Percentiles rank a stretch among this genome's conserved stretches.
Evolutionary conservation across 2,888 invertebrate genomes (phyloP).

Genomic region (Cephus runcator): DNA sequence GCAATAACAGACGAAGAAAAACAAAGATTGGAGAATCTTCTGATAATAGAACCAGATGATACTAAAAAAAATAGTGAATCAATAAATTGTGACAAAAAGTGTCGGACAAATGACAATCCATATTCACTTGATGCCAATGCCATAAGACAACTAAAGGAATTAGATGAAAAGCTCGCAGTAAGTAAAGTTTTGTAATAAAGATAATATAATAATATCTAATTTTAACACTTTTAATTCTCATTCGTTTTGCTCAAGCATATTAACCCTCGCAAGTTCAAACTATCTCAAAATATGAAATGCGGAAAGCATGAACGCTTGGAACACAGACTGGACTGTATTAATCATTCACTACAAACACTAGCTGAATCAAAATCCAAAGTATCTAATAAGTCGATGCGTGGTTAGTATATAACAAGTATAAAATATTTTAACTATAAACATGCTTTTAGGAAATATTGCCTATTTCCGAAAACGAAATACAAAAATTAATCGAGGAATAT

Average conservation of each 20-base stretch:
- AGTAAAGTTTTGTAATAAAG: not conserved
- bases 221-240: not conserved
- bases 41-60: not conserved
- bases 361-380: not conserved
- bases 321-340: not conserved
- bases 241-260: not conserved
- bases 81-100: not conserved
- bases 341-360: not conserved
- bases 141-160: not conserved
- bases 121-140: not conserved
- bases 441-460: not conserved
- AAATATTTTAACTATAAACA: not conserved
- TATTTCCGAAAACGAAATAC: not conserved
- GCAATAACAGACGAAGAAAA: constrained; percentile 21
- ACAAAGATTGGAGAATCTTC: constrained; percentile 4
- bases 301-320: not conserved
- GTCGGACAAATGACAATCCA: not conserved
- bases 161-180: not conserved
- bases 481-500: not conserved
- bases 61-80: not conserved
- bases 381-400: not conserved
- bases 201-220: not conserved
- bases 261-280: not conserved
- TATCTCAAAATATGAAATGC: not conserved
- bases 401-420: not conserved